Evolutionary conservation across 2,113 vertebrate genomes (phyloP).

Genomic region (Alethe diademata): DNA sequence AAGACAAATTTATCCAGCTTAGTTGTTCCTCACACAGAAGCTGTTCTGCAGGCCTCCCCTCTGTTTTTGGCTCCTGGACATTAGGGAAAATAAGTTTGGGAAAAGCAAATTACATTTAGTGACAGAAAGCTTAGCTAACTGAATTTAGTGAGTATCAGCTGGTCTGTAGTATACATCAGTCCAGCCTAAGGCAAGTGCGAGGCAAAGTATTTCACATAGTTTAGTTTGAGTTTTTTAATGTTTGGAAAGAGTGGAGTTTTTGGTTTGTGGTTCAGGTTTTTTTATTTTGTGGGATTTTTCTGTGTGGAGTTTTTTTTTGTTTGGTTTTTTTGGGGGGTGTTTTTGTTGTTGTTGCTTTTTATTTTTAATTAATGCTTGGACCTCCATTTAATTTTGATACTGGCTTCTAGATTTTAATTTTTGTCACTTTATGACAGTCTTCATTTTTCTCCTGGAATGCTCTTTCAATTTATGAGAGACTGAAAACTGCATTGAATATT

Average conservation of each 20-base stretch:
- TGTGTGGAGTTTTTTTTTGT: no score
- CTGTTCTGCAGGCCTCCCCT: rapidly evolving
- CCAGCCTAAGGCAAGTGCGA: background rate
- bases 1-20: background rate
- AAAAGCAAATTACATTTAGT: background rate
- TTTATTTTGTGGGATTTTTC: background rate
- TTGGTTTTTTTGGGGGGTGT: background rate
- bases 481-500: background rate
- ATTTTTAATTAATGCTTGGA: background rate
- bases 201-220: background rate
- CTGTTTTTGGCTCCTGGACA: background rate
- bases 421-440: background rate
- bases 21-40: background rate
- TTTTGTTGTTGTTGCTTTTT: background rate
- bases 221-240: background rate
- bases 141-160: background rate
- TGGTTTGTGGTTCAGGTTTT: rapidly evolving
- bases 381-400: background rate
- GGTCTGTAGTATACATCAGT: background rate
- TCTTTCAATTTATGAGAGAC: background rate
- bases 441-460: background rate
- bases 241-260: background rate
- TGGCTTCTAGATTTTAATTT: background rate
- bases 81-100: background rate
- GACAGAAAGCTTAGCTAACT: background rate